phyloP scores from a whole-genome alignment of 2,113 vertebrate genomes.

The Ciconia boyciana region DNA sequence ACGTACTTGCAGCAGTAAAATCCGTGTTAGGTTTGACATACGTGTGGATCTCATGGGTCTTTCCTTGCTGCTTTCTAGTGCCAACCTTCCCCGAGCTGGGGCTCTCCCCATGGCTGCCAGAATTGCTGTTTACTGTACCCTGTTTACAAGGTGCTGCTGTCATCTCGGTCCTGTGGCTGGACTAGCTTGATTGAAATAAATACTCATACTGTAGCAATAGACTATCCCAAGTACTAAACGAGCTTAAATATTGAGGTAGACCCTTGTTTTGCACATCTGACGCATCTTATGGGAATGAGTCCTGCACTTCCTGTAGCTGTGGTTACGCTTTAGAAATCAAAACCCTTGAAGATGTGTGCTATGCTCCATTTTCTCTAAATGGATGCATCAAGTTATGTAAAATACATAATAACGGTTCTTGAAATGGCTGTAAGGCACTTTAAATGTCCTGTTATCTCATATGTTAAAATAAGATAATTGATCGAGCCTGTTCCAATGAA shows the following conservation, averaged over 20 bases:
- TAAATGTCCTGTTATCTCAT: not conserved
- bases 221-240: not conserved
- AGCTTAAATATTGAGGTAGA: not conserved
- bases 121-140: not conserved
- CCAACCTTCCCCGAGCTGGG: not conserved
- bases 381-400: not conserved
- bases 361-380: not conserved
- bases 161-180: rapidly evolving
- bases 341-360: not conserved
- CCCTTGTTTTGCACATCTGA: not conserved
- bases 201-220: not conserved
- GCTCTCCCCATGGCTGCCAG: not conserved
- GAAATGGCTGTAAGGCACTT: not conserved
- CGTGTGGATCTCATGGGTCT: rapidly evolving
- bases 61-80: not conserved
- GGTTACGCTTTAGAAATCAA: not conserved
- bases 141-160: not conserved
- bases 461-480: not conserved
- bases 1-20: not conserved
- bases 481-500: not conserved
- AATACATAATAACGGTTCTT: not conserved
- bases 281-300: not conserved
- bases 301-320: not conserved
- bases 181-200: not conserved
- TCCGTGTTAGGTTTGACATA: not conserved